phyloP scores from a whole-genome alignment of 2,888 invertebrate species.

The Invenusta paracnida region DNA sequence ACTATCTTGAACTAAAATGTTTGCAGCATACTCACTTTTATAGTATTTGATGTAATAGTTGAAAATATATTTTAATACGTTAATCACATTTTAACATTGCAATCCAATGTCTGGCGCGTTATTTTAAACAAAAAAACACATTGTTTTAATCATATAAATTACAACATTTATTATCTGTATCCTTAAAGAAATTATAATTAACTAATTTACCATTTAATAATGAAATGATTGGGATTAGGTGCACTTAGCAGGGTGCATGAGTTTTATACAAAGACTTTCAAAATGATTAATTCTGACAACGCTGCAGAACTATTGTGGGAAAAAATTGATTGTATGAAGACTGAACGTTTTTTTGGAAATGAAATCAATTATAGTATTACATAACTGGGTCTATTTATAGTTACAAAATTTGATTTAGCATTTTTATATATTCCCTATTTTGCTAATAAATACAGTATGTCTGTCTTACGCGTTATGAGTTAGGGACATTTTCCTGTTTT shows the following conservation, averaged over 20 bases:
- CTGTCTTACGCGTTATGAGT: constrained; percentile 7
- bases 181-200: not conserved
- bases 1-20: not conserved
- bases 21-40: not conserved
- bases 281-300: not conserved
- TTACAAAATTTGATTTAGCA: not conserved
- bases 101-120: not conserved
- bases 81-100: not conserved
- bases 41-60: constrained; percentile 8
- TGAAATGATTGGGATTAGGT: not conserved
- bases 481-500: constrained; percentile 26
- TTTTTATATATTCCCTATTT: not conserved
- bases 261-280: not conserved
- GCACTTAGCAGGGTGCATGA: not conserved
- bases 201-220: not conserved
- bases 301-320: constrained; percentile 6
- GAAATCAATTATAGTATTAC: constrained; percentile 22
- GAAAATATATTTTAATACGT: constrained; percentile 13
- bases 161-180: constrained; percentile 8
- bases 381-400: constrained; percentile 7
- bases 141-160: not conserved
- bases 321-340: constrained; percentile 12
- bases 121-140: not conserved
- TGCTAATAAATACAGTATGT: not conserved
- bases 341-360: not conserved